phyloP scores from a whole-genome alignment of 2,888 invertebrate species.

The Noctua janthina region DNA sequence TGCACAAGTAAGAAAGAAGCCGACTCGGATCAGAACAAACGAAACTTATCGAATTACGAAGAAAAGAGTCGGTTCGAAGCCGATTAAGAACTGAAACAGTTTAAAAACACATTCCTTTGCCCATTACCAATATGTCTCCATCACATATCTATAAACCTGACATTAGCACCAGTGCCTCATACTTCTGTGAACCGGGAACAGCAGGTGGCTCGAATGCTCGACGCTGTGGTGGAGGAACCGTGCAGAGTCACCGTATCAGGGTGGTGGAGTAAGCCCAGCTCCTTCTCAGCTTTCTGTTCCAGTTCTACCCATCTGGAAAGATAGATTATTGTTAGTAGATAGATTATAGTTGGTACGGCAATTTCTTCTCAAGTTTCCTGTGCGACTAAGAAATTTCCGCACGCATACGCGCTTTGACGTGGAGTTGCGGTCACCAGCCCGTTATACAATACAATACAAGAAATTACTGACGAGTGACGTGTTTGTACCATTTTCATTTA shows the following conservation, averaged over 20 bases:
- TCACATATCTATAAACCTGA: slow-evolving; percentile 5
- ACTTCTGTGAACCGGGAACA: slow-evolving; percentile 83
- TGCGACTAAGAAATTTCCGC: not conserved
- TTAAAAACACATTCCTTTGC: not conserved
- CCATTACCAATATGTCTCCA: slow-evolving; percentile 26
- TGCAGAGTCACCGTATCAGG: slow-evolving; percentile 85
- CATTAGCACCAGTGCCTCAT: slow-evolving; percentile 50
- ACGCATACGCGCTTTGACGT: too few relatives aligned
- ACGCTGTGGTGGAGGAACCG: slow-evolving; percentile 85
- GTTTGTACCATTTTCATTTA: not conserved
- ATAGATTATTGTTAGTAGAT: not conserved
- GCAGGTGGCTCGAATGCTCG: slow-evolving; percentile 80
- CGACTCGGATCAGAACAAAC: not conserved
- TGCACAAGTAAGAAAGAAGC: not conserved
- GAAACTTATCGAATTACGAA: not conserved
- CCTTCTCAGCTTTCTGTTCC: slow-evolving; percentile 91
- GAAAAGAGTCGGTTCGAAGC: not conserved
- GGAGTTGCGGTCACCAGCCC: too few relatives aligned
- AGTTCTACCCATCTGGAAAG: slow-evolving; percentile 88
- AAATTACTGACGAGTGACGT: not conserved
- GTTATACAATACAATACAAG: too few relatives aligned
- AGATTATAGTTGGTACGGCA: not conserved
- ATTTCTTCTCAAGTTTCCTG: not conserved
- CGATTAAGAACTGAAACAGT: not conserved
- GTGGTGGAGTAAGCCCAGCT: slow-evolving; percentile 88